Evolutionary conservation across 2,113 vertebrate genomes (phyloP).

Genomic region (Hassar affinis): DNA sequence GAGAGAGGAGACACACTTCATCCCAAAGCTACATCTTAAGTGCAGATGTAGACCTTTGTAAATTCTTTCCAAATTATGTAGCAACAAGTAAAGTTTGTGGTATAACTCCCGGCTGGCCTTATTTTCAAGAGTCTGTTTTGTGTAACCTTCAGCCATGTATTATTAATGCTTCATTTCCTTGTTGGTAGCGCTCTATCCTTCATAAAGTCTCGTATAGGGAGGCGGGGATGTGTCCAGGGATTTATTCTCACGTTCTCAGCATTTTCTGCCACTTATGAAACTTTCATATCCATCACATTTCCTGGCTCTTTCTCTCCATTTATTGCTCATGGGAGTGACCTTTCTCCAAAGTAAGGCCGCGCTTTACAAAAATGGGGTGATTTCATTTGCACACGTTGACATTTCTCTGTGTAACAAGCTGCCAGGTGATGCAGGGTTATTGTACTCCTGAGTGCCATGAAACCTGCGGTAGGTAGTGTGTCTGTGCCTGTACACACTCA

Average conservation of each 20-base stretch:
- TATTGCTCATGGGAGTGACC: constrained; percentile 45
- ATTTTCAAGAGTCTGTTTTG: constrained; percentile 30
- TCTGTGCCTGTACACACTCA: background rate
- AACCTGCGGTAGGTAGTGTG: background rate
- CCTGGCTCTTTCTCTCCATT: background rate
- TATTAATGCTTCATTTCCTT: constrained; percentile 36
- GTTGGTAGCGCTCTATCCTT: background rate
- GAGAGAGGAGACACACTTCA: background rate
- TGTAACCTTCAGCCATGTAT: constrained; percentile 39
- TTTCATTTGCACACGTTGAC: constrained; percentile 56
- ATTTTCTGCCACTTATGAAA: constrained; percentile 39
- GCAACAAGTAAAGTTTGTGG: background rate
- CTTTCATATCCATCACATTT: constrained; percentile 14
- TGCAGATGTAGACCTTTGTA: background rate
- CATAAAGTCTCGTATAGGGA: constrained; percentile 19
- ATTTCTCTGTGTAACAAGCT: constrained; percentile 49
- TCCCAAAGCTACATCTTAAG: background rate
- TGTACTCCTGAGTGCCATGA: constrained; percentile 30
- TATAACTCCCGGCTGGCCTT: background rate
- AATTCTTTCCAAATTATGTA: background rate
- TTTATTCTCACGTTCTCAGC: constrained; percentile 40
- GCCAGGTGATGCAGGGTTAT: constrained; percentile 32
- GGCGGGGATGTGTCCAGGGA: constrained; percentile 22
- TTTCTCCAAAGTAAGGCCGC: constrained; percentile 36
- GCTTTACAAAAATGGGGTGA: constrained; percentile 38